Evolutionary conservation across 1,140 invertebrate genomes (phyloP).

Genomic region (Aphidius gifuensis): DNA sequence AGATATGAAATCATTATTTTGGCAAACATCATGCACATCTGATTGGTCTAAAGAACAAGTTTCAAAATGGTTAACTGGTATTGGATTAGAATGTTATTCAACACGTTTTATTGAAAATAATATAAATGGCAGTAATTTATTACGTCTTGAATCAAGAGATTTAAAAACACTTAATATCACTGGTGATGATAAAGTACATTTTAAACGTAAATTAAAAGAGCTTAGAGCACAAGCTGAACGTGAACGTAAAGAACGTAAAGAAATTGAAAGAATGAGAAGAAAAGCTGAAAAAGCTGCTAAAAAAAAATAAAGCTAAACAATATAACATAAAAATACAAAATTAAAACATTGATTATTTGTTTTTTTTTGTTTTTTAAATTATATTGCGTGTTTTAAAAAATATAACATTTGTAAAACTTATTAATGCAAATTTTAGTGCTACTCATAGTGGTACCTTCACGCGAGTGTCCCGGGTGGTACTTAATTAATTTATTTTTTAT

Average conservation of each 20-base stretch:
- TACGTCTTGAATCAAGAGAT: slow-evolving; percentile 81
- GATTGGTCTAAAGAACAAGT: slow-evolving; percentile 90
- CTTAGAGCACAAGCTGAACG: slow-evolving; percentile 76
- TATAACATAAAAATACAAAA: slow-evolving; percentile 3
- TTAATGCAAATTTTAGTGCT: slow-evolving; percentile 7
- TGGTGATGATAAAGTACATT: slow-evolving; percentile 74
- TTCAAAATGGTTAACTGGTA: slow-evolving; percentile 82
- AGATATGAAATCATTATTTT: slow-evolving; percentile 66
- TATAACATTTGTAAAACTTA: neutral
- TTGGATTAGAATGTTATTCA: slow-evolving; percentile 79
- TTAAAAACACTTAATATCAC: slow-evolving; percentile 81
- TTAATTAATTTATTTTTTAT: neutral
- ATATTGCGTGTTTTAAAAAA: no score
- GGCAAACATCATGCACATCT: slow-evolving; percentile 66
- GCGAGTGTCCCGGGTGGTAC: neutral
- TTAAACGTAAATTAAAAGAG: slow-evolving; percentile 89
- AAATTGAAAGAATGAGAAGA: slow-evolving; percentile 69
- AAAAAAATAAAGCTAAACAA: slow-evolving; percentile 54
- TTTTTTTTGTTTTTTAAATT: neutral
- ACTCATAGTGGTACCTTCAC: slow-evolving; percentile 8
- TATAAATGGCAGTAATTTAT: slow-evolving; percentile 77
- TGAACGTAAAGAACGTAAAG: slow-evolving; percentile 75
- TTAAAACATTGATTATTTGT: neutral
- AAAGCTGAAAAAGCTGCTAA: slow-evolving; percentile 80
- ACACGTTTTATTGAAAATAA: slow-evolving; percentile 79